A percentile compares a stretch with the other conserved stretches of the same genome.
These are phyloP conservation scores for Harpagoxenus sublaevis DNA, from an alignment of 2,888 invertebrate genomes.

Conservation along the genomic window DNA sequence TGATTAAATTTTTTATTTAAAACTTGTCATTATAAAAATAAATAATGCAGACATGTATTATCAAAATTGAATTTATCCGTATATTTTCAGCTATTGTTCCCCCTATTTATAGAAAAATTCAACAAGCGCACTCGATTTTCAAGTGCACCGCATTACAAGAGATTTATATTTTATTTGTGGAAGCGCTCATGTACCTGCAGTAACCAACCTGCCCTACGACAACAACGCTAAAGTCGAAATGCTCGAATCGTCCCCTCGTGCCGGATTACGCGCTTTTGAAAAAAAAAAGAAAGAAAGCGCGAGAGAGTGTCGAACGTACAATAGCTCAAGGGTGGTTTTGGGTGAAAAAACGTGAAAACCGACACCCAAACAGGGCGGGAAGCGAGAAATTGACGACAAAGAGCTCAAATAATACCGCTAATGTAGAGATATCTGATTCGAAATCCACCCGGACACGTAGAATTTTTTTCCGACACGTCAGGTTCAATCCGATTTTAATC, in stretches of 20 bases:
- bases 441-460: constrained; percentile 60
- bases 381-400: constrained; percentile 85
- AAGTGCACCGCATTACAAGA: constrained; percentile 58
- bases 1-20: not conserved
- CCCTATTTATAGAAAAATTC: not conserved
- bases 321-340: constrained; percentile 83
- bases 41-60: not conserved
- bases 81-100: not conserved
- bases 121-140: constrained; percentile 15
- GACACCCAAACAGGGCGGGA: constrained; percentile 85
- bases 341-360: constrained; percentile 86
- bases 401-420: constrained; percentile 82
- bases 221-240: constrained; percentile 80
- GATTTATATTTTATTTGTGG: constrained; percentile 66
- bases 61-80: not conserved
- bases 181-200: constrained; percentile 80
- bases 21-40: not conserved
- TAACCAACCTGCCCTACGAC: constrained; percentile 83
- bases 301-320: constrained; percentile 77
- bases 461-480: constrained; percentile 60
- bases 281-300: constrained; percentile 73
- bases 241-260: constrained; percentile 81
- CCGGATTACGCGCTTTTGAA: constrained; percentile 84
- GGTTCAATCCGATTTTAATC: constrained; percentile 76
- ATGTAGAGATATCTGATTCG: constrained; percentile 84